phyloP scores from a whole-genome alignment of 2,113 vertebrate species.

The Pyrgilauda ruficollis region DNA sequence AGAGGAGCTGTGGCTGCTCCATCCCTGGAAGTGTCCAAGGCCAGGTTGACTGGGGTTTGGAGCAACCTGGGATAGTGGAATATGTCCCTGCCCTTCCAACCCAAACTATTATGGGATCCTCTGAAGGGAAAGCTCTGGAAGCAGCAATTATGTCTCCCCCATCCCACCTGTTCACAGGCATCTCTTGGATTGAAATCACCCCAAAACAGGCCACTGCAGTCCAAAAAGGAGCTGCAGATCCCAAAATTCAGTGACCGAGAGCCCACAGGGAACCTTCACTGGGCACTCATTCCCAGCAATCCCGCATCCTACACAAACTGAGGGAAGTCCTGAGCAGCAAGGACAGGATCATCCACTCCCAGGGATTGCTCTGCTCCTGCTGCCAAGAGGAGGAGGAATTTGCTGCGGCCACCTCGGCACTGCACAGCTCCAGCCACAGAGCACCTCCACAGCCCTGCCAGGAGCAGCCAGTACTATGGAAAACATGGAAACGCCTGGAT shows the following conservation, averaged over 20 bases:
- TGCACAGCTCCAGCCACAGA: background rate
- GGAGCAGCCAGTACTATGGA: accelerated
- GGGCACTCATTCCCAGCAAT: accelerated
- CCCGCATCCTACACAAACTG: background rate
- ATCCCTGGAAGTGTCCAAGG: background rate
- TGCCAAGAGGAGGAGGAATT: background rate
- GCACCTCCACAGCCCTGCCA: background rate
- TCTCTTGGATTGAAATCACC: background rate
- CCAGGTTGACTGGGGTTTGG: accelerated
- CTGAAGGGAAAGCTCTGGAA: background rate
- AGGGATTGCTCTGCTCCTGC: background rate
- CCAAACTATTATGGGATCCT: background rate
- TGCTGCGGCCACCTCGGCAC: accelerated
- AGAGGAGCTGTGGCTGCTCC: background rate
- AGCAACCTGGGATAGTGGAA: background rate
- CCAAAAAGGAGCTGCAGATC: background rate
- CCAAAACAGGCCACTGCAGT: background rate
- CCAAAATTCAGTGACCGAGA: accelerated
- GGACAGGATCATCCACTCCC: background rate
- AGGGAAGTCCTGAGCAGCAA: background rate
- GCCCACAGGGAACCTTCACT: accelerated
- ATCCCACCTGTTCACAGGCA: background rate
- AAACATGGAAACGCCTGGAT: background rate
- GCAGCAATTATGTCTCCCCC: accelerated
- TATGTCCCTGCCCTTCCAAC: background rate